Evolutionary conservation across 2,113 vertebrate genomes (phyloP), one percentile per base, ranked within the genome.

Genomic region (Rostratula benghalensis): DNA sequence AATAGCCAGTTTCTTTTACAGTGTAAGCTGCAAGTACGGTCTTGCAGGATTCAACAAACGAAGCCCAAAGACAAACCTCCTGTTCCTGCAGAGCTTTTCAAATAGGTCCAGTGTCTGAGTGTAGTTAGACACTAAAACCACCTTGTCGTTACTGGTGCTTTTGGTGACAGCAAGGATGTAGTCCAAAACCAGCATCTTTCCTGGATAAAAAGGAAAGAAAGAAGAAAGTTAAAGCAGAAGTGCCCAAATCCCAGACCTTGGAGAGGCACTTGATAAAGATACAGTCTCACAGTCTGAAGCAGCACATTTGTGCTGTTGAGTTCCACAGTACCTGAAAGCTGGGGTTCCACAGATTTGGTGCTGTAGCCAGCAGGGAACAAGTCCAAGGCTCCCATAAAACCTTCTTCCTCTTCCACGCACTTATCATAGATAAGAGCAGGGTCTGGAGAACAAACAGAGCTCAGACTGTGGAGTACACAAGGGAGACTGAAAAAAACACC

Each of bases 51-150:
- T 84, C 93, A 76, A 81, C 7, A 71, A 80, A 65, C 1, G 3
- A 82, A 82, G 53, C 13, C 27, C 28, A 50, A 71, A 63, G 41
- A 94, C 73, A 92, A 88, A 99, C 99, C 98, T 99, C 94, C 99
- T 98, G 50, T 77, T 95, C 94, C 99, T 98, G 97, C 99, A 99
- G 50, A 99, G 98, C 96, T 99, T 99, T 97, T 99, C 99, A 97
- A 99, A 99, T 11, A 99, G 98, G 95, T 99, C 99, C 97, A 99
- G 95, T 3, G 99, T 99, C 95, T 99, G 99, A 41, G 99, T 99
- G 94, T 99, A 99, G 98, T 99, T 99, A 43, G 99, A 99, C 65
- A 99, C 99, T 54, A 99, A 98, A 88, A 99, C 99, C 82, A 99
- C 99, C 94, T 99, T 99, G 95, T 99, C 99, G 24, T 94, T 98